Conservation (phyloP, 2,888 invertebrate species). For the Agrochola lychnidis region DNA sequence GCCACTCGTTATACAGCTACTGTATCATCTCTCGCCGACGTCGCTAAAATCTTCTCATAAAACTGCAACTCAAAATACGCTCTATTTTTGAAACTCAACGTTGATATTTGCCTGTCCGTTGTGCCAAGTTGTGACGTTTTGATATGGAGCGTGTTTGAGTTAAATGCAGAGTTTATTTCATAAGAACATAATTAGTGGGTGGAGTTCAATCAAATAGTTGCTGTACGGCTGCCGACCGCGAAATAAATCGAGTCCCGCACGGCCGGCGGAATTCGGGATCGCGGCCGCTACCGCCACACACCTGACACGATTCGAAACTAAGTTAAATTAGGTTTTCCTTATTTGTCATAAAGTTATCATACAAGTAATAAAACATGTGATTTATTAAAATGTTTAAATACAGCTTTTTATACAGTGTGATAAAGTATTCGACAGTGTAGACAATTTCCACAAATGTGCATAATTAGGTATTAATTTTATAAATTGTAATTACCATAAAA, state of each 20-base stretch:
- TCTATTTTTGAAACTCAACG: conserved; percentile 21
- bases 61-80: conserved; percentile 17
- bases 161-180: conserved; percentile 88
- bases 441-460: too few relatives aligned
- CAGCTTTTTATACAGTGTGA: not conserved
- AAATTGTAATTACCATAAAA: not conserved
- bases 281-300: conserved; percentile 17
- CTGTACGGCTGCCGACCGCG: conserved; percentile 74
- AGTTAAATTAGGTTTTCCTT: conserved; percentile 11
- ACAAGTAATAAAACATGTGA: not conserved
- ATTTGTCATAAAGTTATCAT: not conserved
- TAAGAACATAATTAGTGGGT: conserved; percentile 91
- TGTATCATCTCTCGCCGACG: conserved; percentile 68
- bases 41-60: conserved; percentile 35
- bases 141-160: conserved; percentile 65
- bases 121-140: conserved; percentile 52
- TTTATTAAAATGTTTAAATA: not conserved
- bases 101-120: not conserved
- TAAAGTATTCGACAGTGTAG: not conserved
- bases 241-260: conserved; percentile 76
- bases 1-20: conserved; percentile 72
- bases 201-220: conserved; percentile 87
- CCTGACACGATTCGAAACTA: not conserved
- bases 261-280: conserved; percentile 46
- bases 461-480: not conserved